These are phyloP conservation scores for Sarotherodon lohbergeri DNA, from an alignment of 2,113 vertebrate genomes.

Conservation along the genomic window DNA sequence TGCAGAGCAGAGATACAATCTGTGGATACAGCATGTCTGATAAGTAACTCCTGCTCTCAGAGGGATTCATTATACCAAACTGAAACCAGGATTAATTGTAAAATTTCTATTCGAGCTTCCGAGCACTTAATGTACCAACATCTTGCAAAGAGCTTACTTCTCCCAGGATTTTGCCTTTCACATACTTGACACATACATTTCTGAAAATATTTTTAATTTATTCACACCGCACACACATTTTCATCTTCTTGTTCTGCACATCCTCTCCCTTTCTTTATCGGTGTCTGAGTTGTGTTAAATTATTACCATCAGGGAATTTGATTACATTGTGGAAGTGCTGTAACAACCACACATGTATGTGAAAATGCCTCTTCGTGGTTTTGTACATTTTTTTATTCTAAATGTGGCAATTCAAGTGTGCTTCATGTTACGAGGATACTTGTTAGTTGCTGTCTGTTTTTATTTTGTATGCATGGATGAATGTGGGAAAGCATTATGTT, in stretches of 20 bases:
- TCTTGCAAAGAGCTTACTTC: background rate
- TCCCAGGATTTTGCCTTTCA: background rate
- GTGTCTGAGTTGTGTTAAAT: conserved; percentile 35
- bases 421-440: conserved; percentile 62
- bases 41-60: background rate
- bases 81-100: background rate
- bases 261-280: conserved; percentile 2
- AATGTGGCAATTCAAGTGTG: conserved; percentile 11
- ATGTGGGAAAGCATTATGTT: conserved; percentile 51
- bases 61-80: background rate
- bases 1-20: background rate
- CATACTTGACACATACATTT: conserved; percentile 9
- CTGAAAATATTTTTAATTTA: conserved; percentile 41
- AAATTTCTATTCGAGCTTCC: background rate
- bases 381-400: conserved; percentile 33
- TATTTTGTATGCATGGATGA: conserved; percentile 43
- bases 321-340: conserved; percentile 25
- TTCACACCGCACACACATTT: conserved; percentile 4
- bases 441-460: conserved; percentile 23
- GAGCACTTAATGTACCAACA: background rate
- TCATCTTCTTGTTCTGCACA: background rate
- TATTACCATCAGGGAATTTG: conserved; percentile 63
- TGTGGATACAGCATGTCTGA: background rate
- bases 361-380: conserved; percentile 31
- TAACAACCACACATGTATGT: conserved; percentile 39